Percentiles rank a stretch among this genome's conserved stretches.
Evolutionary conservation across 2,797 vertebrate genomes (phyloP).

Genomic region (Ambastaia sidthimunki): DNA sequence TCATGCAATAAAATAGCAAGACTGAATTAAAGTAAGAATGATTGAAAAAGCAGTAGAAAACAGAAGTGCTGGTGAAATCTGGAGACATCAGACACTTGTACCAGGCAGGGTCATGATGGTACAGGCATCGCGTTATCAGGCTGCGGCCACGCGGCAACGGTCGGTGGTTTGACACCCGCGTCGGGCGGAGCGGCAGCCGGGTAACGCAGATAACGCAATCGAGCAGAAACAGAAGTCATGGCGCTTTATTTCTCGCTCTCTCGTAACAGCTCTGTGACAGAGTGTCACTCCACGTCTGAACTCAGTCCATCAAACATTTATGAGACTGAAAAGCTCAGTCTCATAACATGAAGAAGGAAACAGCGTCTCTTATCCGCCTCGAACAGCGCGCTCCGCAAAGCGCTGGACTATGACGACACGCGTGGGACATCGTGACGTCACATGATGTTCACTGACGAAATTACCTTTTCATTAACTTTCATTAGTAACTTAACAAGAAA

Average conservation of each 20-base stretch:
- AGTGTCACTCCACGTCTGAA: background rate
- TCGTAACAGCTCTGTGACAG: conserved; percentile 69
- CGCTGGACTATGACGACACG: too few species aligned
- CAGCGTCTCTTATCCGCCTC: conserved; percentile 55
- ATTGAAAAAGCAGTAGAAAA: conserved; percentile 41
- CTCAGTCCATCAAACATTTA: conserved; percentile 11
- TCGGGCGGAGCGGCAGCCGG: conserved; percentile 69
- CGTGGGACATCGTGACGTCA: too few species aligned
- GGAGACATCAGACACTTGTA: conserved; percentile 64
- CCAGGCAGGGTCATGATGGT: conserved; percentile 69
- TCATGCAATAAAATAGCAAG: conserved; percentile 38
- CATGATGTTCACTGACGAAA: too few species aligned
- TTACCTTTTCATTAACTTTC: too few species aligned
- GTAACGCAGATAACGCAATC: conserved; percentile 83
- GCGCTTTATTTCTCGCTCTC: conserved; percentile 47
- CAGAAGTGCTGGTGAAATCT: conserved; percentile 75
- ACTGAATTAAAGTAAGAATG: conserved; percentile 5
- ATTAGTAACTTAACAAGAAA: too few species aligned
- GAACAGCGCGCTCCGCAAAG: too few species aligned
- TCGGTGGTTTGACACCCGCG: conserved; percentile 62
- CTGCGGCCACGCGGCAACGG: conserved; percentile 83
- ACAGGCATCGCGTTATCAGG: conserved; percentile 89
- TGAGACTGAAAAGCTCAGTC: conserved; percentile 49
- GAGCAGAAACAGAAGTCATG: conserved; percentile 55
- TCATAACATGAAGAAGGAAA: conserved; percentile 54